Evolutionary conservation across 2,888 invertebrate species (phyloP), one percentile per base, ranked within the genome.

Genomic region (Anarsia innoxiella): DNA sequence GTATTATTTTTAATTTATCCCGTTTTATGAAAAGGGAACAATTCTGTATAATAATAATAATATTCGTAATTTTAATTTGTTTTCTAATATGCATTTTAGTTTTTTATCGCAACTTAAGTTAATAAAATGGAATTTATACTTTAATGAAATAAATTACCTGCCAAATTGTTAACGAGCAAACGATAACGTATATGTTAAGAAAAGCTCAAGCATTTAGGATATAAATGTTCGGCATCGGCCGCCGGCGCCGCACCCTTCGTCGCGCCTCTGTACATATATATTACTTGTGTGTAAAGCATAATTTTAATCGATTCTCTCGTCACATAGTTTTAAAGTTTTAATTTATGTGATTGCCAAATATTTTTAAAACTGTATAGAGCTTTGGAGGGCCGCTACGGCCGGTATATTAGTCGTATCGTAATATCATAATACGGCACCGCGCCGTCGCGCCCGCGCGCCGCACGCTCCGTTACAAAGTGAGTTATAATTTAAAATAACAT

Each of bases 271-370:
- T 66, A 71, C 65, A 67, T 77, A 77, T 74, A 74, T 78, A 79
- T 77, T 76, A 77, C 76, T 76, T 73, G 73, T 77, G 76, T 80
- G 78, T 82, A 82, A 79, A 79, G 76, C 79, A 83, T 83, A 83
- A 82, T 80, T 80, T 78, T 83, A 82, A 82, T 77, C 71, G 64
- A 79, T 72, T 76, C 79, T 77, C 78, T 82, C 78, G 82, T 80
- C 80, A 80, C 78, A 82, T 82, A 82, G 80, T 83, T 77, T 77
- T 80, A 82, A 82, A 75, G 71, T 56, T 78, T 77, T 83, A 77
- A 80, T 80, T 83, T 80, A 82, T 79, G 78, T 80, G 82, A 78
- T 83, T 76, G 84, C 83, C 83, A 84, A 84, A 84, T 82, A 80
- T 70, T 70, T 73, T 75, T 75, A 77, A 79, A 75, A 67, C 74